Evolutionary conservation across 1,140 invertebrate species (phyloP), one percentile per base, ranked within the genome.

Genomic region (Trachymyrmex septentrionalis): DNA sequence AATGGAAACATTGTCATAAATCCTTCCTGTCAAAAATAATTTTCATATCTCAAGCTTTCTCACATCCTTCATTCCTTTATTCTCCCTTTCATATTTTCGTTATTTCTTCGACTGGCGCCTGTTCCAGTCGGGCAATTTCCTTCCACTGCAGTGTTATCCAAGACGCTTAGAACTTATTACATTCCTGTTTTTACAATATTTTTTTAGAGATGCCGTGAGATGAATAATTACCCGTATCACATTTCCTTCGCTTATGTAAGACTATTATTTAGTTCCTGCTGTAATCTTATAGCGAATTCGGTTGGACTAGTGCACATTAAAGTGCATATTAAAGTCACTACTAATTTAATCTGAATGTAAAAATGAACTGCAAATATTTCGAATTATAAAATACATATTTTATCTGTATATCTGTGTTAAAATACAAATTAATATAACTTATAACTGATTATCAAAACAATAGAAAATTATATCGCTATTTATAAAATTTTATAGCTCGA

Each of bases 71-170:
- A 48, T 72, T 53, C 38, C 38, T 69, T 50, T 76, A 77, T 80
- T 44, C 55, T 63, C 67, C 9, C 24, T 69, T 84, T 9, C 7
- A 50, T 38, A 50, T 57, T 69, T 59, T 63, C 76, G 57, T 50
- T 71, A 78, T 81, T 87, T 82, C n/a, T 44, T 21, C 61, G 30
- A 24, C 50, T 84, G 76, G 85, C 61, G 67, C 53, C 50, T 73
- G 55, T 86, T 77, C 57, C 77, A 77, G 59, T 38, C 59, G 77
- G 64, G 73, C 88, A 89, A 85, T 90, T 87, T 85, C 59, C 67
- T 82, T 69, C 82, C 59, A 57, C 30, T 55, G 19, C 19, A 61
- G 21, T 53, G 55, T 84, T 19, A 48, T 85, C 50, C 24, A 30
- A 82, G 55, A 48, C 30, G 64, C 48, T 53, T 53, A 9, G n/a